A percentile compares a stretch with the other conserved stretches of the same genome.
phyloP scores from a whole-genome alignment of 2,888 invertebrate genomes.

The Archaeoteleia sp. region DNA sequence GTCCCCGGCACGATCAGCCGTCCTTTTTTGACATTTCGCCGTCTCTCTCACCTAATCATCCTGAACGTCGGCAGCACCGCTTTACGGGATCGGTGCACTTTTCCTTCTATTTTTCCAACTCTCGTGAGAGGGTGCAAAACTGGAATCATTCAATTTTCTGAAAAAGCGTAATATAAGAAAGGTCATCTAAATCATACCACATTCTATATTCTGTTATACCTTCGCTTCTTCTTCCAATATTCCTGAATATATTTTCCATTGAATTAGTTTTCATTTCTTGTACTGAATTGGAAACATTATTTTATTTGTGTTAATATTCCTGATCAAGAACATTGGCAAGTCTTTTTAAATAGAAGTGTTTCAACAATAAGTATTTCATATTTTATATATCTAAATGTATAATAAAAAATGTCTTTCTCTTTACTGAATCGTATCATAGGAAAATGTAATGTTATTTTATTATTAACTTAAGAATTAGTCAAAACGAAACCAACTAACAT shows the following conservation, averaged over 20 bases:
- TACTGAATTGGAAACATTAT: too few relatives aligned
- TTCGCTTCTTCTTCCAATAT: background rate
- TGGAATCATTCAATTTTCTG: constrained; percentile 18
- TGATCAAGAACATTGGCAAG: too few relatives aligned
- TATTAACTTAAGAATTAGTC: too few relatives aligned
- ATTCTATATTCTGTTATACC: background rate
- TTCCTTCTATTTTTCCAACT: constrained; percentile 18
- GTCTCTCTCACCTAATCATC: constrained; percentile 37
- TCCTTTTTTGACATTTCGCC: constrained; percentile 28
- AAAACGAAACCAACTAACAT: too few relatives aligned
- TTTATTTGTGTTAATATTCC: too few relatives aligned
- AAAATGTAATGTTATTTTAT: too few relatives aligned
- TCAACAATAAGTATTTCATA: too few relatives aligned
- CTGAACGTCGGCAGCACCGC: constrained; percentile 18
- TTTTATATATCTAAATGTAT: too few relatives aligned
- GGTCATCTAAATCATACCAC: constrained; percentile 7
- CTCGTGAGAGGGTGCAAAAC: constrained; percentile 20
- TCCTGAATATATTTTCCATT: background rate
- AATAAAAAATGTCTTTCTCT: too few relatives aligned
- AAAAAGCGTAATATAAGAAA: constrained; percentile 2
- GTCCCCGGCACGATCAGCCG: constrained; percentile 5
- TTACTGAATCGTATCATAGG: too few relatives aligned
- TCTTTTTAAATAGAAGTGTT: too few relatives aligned
- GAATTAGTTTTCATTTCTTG: too few relatives aligned
- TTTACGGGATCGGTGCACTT: constrained; percentile 31